Percentiles rank a stretch among this genome's conserved stretches.
Evolutionary conservation across 2,113 vertebrate genomes (phyloP).

Genomic region (Camelus dromedarius): DNA sequence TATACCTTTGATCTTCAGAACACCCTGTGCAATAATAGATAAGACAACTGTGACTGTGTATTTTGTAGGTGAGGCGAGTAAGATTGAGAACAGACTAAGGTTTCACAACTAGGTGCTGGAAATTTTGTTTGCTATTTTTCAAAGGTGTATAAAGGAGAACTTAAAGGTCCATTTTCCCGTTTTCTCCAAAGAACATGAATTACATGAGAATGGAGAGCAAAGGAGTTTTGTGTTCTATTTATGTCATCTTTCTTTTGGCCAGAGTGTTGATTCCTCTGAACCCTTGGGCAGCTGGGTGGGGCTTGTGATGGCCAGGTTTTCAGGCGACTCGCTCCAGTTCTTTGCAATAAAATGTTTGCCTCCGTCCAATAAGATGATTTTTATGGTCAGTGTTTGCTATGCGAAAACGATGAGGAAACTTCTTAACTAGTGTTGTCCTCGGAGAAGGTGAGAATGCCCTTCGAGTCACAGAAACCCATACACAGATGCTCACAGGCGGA

Average conservation of each 20-base stretch:
- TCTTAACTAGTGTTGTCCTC: background rate
- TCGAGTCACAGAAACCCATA: background rate
- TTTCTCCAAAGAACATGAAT: background rate
- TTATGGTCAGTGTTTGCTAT: background rate
- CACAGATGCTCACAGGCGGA: too few species aligned
- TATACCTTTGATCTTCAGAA: background rate
- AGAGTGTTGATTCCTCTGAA: background rate
- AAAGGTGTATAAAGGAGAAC: background rate
- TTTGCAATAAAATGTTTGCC: background rate
- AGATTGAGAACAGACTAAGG: background rate
- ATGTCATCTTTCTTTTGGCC: background rate
- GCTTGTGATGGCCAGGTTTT: background rate
- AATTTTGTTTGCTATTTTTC: background rate
- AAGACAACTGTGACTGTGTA: background rate
- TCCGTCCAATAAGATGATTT: background rate
- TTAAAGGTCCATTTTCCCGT: background rate
- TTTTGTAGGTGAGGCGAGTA: background rate
- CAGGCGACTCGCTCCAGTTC: background rate
- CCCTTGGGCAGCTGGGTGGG: background rate
- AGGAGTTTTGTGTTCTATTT: background rate
- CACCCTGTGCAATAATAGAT: background rate
- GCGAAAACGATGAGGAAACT: background rate
- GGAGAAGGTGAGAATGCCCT: background rate
- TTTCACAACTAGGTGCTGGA: background rate
- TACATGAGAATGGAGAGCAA: background rate